Evolutionary conservation across 53 echinoderm and acorn worm genomes (phyloP).

Genomic region (Astropecten irregularis): DNA sequence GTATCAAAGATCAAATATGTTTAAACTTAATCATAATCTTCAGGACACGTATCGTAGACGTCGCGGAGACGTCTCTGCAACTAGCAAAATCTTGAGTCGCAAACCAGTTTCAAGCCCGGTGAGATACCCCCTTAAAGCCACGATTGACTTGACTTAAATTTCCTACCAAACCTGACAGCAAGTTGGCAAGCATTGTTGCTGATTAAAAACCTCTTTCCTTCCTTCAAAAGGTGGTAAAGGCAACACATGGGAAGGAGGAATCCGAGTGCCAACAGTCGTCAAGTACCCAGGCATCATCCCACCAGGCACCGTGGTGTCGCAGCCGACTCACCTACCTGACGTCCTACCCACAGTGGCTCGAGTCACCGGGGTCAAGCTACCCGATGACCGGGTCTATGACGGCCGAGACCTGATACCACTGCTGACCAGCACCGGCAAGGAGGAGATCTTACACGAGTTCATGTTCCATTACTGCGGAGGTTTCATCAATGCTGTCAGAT

Average conservation of each 20-base stretch:
- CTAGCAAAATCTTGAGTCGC: too few species aligned
- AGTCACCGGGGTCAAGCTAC: constrained; percentile 59
- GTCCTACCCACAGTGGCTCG: constrained; percentile 77
- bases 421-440: constrained; percentile 30
- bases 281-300: constrained; percentile 73
- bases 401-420: constrained; percentile 84
- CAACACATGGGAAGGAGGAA: constrained; percentile 89
- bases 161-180: too few species aligned
- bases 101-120: too few species aligned
- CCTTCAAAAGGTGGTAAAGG: constrained; percentile 97
- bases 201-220: too few species aligned
- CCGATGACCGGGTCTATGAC: constrained; percentile 74
- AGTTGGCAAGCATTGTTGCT: too few species aligned
- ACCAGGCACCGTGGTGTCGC: constrained; percentile 66
- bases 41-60: too few species aligned
- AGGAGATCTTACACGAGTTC: constrained; percentile 59
- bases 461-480: constrained; percentile 92
- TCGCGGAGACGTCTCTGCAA: too few species aligned
- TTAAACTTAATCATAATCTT: too few species aligned
- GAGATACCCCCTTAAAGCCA: too few species aligned
- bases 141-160: too few species aligned
- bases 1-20: too few species aligned
- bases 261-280: constrained; percentile 82
- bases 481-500: constrained; percentile 80
- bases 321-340: constrained; percentile 82